These are phyloP conservation scores for Microtus pennsylvanicus DNA, from an alignment of 2,113 vertebrate species.

Conservation along the genomic window DNA sequence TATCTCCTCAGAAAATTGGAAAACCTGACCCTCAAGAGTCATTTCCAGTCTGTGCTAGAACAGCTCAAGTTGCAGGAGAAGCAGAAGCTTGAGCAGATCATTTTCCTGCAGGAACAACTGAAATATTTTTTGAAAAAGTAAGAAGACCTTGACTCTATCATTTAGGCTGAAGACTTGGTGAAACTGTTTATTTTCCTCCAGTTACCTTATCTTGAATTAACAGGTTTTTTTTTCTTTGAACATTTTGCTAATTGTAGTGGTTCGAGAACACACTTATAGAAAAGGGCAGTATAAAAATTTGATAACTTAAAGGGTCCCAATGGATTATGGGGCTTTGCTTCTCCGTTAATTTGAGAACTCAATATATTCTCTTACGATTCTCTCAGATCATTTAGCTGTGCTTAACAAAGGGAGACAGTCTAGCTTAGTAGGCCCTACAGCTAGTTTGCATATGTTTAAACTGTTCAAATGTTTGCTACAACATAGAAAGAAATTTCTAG, in stretches of 20 bases:
- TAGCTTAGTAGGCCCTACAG: background rate
- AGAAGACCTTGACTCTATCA: slow-evolving; percentile 72
- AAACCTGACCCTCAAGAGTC: slow-evolving; percentile 18
- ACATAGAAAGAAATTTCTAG: background rate
- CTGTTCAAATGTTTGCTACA: slow-evolving; percentile 50
- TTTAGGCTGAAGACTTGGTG: background rate
- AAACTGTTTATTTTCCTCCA: background rate
- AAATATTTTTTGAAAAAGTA: slow-evolving; percentile 92
- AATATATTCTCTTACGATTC: background rate
- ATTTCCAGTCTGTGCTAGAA: background rate
- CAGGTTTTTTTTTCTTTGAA: slow-evolving; percentile 53
- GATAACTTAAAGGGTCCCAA: background rate
- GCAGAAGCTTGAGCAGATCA: slow-evolving; percentile 87
- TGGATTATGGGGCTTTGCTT: slow-evolving; percentile 7
- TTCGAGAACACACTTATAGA: slow-evolving; percentile 11
- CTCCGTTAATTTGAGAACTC: slow-evolving; percentile 53
- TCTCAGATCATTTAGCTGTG: slow-evolving; percentile 31
- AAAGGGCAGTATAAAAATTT: slow-evolving; percentile 19
- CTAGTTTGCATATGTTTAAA: slow-evolving; percentile 22
- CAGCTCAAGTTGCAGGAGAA: slow-evolving; percentile 2
- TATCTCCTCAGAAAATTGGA: background rate
- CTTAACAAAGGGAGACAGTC: slow-evolving; percentile 18
- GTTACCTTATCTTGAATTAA: slow-evolving; percentile 16
- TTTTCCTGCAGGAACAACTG: slow-evolving; percentile 92
- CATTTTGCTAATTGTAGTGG: background rate